Conservation (phyloP, 2,113 vertebrate genomes). For the Nipponia nippon region DNA sequence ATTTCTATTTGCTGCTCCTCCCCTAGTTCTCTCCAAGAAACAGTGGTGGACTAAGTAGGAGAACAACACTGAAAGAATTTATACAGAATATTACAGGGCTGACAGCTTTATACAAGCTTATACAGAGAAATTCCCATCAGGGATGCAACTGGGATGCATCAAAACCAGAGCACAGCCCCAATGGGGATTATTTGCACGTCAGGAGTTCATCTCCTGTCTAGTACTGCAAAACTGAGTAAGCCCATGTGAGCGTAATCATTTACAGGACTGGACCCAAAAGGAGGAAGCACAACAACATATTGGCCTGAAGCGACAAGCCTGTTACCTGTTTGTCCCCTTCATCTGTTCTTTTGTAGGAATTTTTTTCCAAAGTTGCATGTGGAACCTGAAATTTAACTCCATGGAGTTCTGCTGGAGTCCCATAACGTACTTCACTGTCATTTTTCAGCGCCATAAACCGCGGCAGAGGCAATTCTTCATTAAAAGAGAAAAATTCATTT, state of each 20-base stretch:
- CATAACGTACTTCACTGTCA: constrained; percentile 78
- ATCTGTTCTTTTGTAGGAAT: constrained; percentile 77
- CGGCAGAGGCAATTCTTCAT: constrained; percentile 87
- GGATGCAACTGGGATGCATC: not conserved
- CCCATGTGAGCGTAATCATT: not conserved
- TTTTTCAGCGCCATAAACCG: constrained; percentile 83
- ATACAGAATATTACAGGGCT: not conserved
- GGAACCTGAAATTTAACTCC: constrained; percentile 72
- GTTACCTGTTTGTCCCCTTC: constrained; percentile 82
- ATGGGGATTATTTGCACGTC: not conserved
- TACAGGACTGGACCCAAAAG: not conserved
- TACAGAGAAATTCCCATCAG: not conserved
- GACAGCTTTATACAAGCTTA: not conserved
- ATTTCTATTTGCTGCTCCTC: not conserved
- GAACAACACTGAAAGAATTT: not conserved
- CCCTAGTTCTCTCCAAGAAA: not conserved
- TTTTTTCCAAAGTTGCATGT: constrained; percentile 76
- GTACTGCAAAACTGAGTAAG: not conserved
- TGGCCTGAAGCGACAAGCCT: not conserved
- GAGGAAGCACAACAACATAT: not conserved
- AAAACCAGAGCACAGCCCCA: not conserved
- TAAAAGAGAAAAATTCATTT: constrained; percentile 55
- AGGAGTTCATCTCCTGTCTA: not conserved
- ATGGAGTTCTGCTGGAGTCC: constrained; percentile 73
- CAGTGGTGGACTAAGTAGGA: not conserved